A percentile compares a stretch with the other conserved stretches of the same genome.
phyloP scores from a whole-genome alignment of 2,888 invertebrate genomes.

The Rhagonycha fulva region DNA sequence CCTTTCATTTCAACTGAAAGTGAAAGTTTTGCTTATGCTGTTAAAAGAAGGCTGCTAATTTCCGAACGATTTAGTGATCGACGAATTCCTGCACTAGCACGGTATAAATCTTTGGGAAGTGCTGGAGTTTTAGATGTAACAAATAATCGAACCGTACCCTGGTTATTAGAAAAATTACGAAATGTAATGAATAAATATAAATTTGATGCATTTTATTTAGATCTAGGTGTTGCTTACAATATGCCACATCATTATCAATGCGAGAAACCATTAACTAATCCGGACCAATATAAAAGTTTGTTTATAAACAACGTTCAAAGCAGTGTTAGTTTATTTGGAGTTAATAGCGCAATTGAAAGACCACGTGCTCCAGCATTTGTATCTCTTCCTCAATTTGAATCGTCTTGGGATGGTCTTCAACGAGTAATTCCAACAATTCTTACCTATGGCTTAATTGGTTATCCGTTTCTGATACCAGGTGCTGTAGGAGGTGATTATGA shows the following conservation, averaged over 20 bases:
- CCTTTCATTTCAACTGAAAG: constrained; percentile 90
- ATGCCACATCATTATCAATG: constrained; percentile 87
- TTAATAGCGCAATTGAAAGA: constrained; percentile 79
- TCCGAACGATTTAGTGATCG: constrained; percentile 80
- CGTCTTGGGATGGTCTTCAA: constrained; percentile 76
- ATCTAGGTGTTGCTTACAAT: constrained; percentile 80
- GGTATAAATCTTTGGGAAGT: constrained; percentile 79
- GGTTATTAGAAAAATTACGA: constrained; percentile 77
- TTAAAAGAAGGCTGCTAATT: constrained; percentile 73
- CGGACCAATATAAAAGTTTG: constrained; percentile 80
- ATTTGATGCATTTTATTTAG: constrained; percentile 85
- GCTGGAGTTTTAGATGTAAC: constrained; percentile 88
- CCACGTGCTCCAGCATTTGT: constrained; percentile 87
- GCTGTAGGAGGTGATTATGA: constrained; percentile 90
- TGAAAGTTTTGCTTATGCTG: constrained; percentile 78
- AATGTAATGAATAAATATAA: constrained; percentile 72
- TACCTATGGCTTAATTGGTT: constrained; percentile 88
- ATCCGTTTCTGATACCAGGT: constrained; percentile 91
- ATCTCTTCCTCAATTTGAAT: constrained; percentile 81
- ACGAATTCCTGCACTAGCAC: constrained; percentile 80
- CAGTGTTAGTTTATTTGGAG: constrained; percentile 73
- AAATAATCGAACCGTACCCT: constrained; percentile 77
- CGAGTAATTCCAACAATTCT: constrained; percentile 85
- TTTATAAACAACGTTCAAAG: constrained; percentile 70
- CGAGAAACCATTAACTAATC: constrained; percentile 72